These are phyloP conservation scores for Fragum fragum DNA, from an alignment of 2,888 invertebrate genomes.

Conservation along the genomic window DNA sequence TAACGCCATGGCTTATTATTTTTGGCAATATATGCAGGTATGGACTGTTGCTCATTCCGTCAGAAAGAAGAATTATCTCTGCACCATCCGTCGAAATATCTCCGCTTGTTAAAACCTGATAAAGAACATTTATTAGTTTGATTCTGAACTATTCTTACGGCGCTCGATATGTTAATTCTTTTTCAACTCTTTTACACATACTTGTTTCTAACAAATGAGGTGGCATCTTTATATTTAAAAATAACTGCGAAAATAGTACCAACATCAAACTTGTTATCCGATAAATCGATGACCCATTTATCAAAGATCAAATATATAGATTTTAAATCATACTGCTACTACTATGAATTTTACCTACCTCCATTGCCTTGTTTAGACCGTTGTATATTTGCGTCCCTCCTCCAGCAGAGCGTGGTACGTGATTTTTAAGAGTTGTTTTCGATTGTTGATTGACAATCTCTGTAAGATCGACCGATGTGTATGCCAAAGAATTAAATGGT, in stretches of 20 bases:
- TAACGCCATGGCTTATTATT: background rate
- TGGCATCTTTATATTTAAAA: too few relatives aligned
- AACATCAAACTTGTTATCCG: too few relatives aligned
- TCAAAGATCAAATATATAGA: too few relatives aligned
- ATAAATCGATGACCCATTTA: too few relatives aligned
- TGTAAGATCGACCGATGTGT: background rate
- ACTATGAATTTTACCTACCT: background rate
- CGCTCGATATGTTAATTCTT: too few relatives aligned
- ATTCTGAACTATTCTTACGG: too few relatives aligned
- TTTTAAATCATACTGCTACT: too few relatives aligned
- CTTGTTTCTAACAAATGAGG: too few relatives aligned
- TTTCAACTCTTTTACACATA: too few relatives aligned
- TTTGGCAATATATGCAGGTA: background rate
- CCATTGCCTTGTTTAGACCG: background rate
- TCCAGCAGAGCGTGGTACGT: background rate
- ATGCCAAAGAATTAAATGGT: background rate
- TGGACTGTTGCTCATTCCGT: background rate
- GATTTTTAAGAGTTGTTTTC: background rate
- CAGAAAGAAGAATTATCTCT: conserved; percentile 12
- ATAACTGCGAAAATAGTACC: too few relatives aligned
- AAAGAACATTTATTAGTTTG: too few relatives aligned
- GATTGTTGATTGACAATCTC: background rate
- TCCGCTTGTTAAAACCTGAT: too few relatives aligned
- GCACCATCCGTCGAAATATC: background rate
- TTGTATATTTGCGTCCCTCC: conserved; percentile 5